Evolutionary conservation across 2,113 vertebrate genomes (phyloP).

Genomic region (Thryonomys swinderianus): DNA sequence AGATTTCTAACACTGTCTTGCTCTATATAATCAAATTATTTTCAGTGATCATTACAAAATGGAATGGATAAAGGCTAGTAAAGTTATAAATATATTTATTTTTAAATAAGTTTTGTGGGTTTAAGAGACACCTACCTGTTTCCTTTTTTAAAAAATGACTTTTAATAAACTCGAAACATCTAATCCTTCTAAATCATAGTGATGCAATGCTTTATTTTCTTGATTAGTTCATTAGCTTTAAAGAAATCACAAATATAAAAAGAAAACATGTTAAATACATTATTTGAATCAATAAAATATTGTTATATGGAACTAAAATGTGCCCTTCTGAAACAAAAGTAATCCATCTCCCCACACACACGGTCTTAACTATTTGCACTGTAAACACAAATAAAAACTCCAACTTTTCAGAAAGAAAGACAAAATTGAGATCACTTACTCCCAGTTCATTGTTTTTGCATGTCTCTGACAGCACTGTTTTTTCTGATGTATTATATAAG

Average conservation of each 20-base stretch:
- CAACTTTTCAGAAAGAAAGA: not conserved
- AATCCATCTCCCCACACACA: not conserved
- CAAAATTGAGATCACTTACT: not conserved
- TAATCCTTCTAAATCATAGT: not conserved
- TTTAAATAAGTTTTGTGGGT: not conserved
- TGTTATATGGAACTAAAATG: not conserved
- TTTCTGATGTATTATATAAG: not conserved
- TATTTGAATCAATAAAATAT: constrained; percentile 13
- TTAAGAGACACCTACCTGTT: not conserved
- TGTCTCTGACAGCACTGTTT: not conserved
- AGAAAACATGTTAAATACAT: not conserved
- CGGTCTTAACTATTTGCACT: not conserved
- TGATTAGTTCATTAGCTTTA: constrained; percentile 14
- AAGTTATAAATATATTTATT: not conserved
- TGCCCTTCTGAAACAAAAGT: not conserved
- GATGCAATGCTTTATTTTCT: not conserved
- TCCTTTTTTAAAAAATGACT: constrained; percentile 18
- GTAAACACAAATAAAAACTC: not conserved
- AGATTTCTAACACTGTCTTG: not conserved
- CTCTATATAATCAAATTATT: not conserved
- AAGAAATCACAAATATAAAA: constrained; percentile 19
- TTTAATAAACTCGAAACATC: constrained; percentile 33
- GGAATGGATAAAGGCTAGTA: not conserved
- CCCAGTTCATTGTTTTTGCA: not conserved
- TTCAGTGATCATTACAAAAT: not conserved